phyloP scores from a whole-genome alignment of 2,797 vertebrate genomes.

The Avahi laniger region DNA sequence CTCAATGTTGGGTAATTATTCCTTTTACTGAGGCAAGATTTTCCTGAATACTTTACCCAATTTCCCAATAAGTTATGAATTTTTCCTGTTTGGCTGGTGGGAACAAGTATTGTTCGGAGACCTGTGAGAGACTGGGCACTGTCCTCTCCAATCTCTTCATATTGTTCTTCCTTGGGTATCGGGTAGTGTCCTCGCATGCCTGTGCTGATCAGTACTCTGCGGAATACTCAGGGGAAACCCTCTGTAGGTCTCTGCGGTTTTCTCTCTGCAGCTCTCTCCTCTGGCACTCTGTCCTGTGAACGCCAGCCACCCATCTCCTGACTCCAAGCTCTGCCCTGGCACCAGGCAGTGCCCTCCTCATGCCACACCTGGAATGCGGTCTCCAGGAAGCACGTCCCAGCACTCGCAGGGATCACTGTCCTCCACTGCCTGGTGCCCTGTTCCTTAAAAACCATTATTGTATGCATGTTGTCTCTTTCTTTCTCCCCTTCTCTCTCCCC shows the following conservation, averaged over 20 bases:
- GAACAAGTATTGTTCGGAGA: no score
- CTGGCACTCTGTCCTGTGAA: not conserved
- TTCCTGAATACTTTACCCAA: no score
- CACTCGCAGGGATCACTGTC: no score
- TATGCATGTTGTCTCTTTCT: rapidly evolving
- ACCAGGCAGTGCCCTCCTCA: not conserved
- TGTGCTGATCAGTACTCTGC: no score
- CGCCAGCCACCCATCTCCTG: no score
- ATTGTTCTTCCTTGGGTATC: no score
- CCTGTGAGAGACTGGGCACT: no score
- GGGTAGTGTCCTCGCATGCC: not conserved
- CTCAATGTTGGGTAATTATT: not conserved
- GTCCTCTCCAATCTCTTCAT: no score
- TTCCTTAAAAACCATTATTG: not conserved
- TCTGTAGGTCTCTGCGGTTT: no score
- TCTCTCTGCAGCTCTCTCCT: not conserved
- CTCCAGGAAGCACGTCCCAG: not conserved
- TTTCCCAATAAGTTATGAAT: not conserved
- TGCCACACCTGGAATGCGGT: rapidly evolving
- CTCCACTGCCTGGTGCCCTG: not conserved
- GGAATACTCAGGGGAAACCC: not conserved
- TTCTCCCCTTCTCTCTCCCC: rapidly evolving
- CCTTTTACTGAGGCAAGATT: not conserved
- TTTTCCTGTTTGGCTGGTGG: not conserved
- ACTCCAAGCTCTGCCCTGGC: not conserved